Conservation (phyloP, 2,113 vertebrate genomes). For the Chitala chitala region DNA sequence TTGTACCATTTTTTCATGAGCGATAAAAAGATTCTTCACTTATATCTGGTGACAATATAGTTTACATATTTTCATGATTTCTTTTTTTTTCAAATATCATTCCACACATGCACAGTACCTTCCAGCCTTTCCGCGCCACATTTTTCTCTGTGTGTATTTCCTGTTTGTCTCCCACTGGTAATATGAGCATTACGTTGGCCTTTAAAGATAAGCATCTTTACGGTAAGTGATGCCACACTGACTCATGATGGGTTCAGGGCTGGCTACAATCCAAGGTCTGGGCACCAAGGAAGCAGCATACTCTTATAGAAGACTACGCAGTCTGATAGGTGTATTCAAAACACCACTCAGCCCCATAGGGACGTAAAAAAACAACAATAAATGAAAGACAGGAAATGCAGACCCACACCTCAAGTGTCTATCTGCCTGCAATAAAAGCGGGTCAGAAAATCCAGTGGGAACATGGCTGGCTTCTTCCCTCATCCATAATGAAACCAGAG, state of each 20-base stretch:
- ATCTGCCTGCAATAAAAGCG: background rate
- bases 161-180: conserved; percentile 17
- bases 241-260: background rate
- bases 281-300: background rate
- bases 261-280: background rate
- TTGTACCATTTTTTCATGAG: no score
- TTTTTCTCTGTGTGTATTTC: conserved; percentile 1
- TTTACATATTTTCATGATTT: conserved; percentile 12
- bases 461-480: background rate
- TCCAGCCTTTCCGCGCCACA: background rate
- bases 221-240: conserved; percentile 23
- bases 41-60: background rate
- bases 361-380: background rate
- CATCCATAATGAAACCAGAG: background rate
- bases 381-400: background rate
- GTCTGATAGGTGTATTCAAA: background rate
- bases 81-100: background rate
- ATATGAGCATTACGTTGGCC: conserved; percentile 2
- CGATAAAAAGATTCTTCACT: background rate
- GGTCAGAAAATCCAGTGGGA: background rate
- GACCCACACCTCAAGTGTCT: background rate
- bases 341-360: background rate
- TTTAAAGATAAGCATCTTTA: conserved; percentile 26
- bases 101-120: background rate
- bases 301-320: background rate